Evolutionary conservation across 2,797 vertebrate genomes (phyloP).

Genomic region (Paratrypauchen microcephalus): DNA sequence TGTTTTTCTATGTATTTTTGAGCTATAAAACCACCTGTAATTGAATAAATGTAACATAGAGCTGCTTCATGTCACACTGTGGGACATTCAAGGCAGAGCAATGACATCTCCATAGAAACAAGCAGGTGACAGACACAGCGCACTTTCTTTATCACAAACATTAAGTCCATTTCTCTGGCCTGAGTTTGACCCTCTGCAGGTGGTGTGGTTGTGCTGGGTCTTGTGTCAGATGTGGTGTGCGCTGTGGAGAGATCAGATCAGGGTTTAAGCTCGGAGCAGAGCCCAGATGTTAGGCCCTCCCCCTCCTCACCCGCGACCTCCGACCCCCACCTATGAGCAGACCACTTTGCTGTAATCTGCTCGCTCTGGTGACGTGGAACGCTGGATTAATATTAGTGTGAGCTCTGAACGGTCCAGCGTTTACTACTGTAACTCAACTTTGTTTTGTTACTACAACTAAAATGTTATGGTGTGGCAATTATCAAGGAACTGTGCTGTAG

Average conservation of each 20-base stretch:
- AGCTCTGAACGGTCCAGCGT: background rate
- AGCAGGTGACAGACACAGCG: no score
- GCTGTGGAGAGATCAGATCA: slow-evolving; percentile 72
- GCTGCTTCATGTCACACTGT: no score
- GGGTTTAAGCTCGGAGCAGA: slow-evolving; percentile 52
- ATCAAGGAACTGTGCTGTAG: no score
- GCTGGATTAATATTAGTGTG: background rate
- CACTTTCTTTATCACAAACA: no score
- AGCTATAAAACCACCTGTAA: no score
- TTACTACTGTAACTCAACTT: background rate
- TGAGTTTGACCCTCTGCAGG: background rate
- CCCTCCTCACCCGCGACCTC: slow-evolving; percentile 51
- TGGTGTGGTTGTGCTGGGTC: background rate
- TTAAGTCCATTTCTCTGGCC: background rate
- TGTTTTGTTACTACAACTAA: background rate
- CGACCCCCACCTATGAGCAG: slow-evolving; percentile 57
- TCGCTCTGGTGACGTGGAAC: background rate
- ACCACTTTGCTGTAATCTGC: slow-evolving; percentile 71
- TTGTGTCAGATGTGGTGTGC: slow-evolving; percentile 23
- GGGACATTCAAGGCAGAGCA: no score
- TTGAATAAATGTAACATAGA: no score
- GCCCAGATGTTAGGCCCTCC: slow-evolving; percentile 70
- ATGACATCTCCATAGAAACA: no score
- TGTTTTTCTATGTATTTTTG: no score
- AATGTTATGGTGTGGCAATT: no score